These are phyloP conservation scores for Orcinus orca DNA, from an alignment of 2,113 vertebrate genomes.

Conservation along the genomic window DNA sequence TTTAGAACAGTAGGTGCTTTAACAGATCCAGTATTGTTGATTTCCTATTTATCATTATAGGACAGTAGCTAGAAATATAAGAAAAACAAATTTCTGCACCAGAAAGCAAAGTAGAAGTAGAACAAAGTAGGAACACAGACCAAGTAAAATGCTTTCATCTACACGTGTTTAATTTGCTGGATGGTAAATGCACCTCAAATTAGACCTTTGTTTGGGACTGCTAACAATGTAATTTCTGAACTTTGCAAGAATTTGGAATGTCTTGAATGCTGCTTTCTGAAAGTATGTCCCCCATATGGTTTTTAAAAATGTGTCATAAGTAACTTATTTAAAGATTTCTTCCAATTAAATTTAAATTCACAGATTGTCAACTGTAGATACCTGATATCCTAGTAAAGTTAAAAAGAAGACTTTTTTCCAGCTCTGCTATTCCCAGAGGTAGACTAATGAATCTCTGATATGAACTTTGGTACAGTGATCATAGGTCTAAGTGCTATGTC, in stretches of 20 bases:
- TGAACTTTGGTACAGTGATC: not conserved
- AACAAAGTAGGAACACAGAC: not conserved
- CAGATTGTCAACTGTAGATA: conserved; percentile 6
- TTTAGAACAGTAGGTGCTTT: not conserved
- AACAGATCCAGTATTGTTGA: not conserved
- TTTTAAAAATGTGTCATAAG: conserved; percentile 28
- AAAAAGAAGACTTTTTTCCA: not conserved
- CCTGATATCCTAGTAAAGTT: not conserved
- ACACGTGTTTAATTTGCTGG: not conserved
- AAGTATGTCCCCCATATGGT: not conserved
- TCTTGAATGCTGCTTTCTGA: not conserved
- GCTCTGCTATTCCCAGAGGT: not conserved
- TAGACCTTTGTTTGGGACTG: conserved; percentile 32
- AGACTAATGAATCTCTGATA: not conserved
- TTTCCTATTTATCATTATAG: not conserved
- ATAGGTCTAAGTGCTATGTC: not conserved
- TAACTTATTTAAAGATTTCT: conserved; percentile 39
- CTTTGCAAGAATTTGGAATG: conserved; percentile 30
- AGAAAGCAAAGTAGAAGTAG: not conserved
- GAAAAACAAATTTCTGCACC: not conserved
- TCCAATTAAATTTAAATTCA: conserved; percentile 51
- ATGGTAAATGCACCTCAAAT: not conserved
- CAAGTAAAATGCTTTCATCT: not conserved
- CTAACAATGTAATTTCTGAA: conserved; percentile 12
- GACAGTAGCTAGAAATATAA: not conserved